A percentile compares a stretch with the other conserved stretches of the same genome.
Evolutionary conservation across 2,113 vertebrate species (phyloP).

Genomic region (Lophotis ruficrista): DNA sequence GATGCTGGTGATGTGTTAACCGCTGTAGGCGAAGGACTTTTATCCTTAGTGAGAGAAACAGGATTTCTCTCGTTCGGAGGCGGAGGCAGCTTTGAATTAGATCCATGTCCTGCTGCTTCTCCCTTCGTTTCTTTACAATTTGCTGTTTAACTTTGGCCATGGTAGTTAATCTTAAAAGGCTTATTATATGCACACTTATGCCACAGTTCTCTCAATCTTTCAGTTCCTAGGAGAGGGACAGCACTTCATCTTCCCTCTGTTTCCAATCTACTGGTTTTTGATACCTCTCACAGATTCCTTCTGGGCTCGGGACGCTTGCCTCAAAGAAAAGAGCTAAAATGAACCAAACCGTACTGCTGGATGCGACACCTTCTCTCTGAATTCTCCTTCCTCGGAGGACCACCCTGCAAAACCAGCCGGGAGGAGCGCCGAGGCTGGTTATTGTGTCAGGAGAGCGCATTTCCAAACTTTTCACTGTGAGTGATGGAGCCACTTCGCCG

Average conservation of each 20-base stretch:
- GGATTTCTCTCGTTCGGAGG: not conserved
- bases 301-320: not conserved
- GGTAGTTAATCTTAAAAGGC: not conserved
- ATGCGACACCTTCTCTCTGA: not conserved
- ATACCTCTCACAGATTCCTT: not conserved
- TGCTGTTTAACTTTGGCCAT: not conserved
- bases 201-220: not conserved
- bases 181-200: too few relatives aligned
- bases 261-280: not conserved
- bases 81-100: not conserved
- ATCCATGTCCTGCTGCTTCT: not conserved
- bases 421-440: not conserved
- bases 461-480: not conserved
- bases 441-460: fast-evolving
- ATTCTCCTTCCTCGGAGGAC: too few relatives aligned
- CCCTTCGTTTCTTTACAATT: not conserved
- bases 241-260: not conserved
- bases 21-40: not conserved
- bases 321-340: not conserved
- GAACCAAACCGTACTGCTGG: not conserved
- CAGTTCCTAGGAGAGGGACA: not conserved
- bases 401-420: not conserved
- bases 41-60: not conserved
- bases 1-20: not conserved
- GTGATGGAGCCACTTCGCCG: fast-evolving